Base-by-base conservation (phyloP, 2,113 vertebrate genomes). In the Paralichthys olivaceus region DNA sequence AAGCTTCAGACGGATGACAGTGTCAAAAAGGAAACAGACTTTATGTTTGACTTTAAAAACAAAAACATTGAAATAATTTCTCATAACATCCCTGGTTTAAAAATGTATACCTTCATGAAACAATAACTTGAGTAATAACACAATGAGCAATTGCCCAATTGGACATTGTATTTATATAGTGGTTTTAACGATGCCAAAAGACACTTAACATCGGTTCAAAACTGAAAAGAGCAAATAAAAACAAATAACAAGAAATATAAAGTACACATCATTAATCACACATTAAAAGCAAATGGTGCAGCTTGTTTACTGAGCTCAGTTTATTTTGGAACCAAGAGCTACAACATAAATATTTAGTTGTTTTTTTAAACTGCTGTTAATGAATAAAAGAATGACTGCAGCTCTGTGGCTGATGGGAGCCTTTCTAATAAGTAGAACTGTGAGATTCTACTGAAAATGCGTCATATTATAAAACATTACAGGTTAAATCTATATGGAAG, bases 1-100 rank as follows among this genome's bases (percentile, higher is more conserved):
- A 86, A 87, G 84, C 85, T 90, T 76, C 79, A 76, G 81, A 73
- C 37, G 3, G 37, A 11, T 40, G 9, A 2, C 37, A 65, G 61
- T 32, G 20, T 69, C 60, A 51, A 64, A 87, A 81, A 34, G 8
- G 32, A 9, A 66, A 26, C 2, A 69, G 9, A 34, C 7, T 51
- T n/a, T 2, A 40, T 40, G 37, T 40, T 40, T 13, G 9, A 13
- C 32, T 40, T 40, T 40, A 40, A 13, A 13, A 13, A 13, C 7
- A 13, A 3, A 11, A 40, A 40, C 37, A 40, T 40, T 40, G 11
- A 0, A 13, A 40, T 12, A 13, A 11, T 13, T 40, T 40, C 37
- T 49, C 17, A 45, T 17, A 45, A 2, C 14, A 17, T 45, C 3
- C 43, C 43, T 14, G 43, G 14, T 17, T 45, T 4, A 45, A 45